These are phyloP conservation scores for Andrena camellia DNA, from an alignment of 2,888 invertebrate species.

Conservation along the genomic window DNA sequence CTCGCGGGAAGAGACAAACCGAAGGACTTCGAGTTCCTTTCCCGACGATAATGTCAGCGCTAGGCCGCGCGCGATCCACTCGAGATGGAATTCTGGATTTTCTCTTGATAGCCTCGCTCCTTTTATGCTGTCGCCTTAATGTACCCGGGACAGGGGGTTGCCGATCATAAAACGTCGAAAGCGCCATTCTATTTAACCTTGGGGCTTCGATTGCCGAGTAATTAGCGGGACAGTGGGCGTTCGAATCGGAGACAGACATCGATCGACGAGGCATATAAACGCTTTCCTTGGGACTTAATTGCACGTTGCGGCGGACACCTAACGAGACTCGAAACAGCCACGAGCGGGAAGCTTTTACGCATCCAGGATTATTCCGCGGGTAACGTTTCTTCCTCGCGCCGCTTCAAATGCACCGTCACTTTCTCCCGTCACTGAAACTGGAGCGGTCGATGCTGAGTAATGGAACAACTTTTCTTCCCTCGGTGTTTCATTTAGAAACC, in stretches of 20 bases:
- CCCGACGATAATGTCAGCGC: conserved; percentile 21
- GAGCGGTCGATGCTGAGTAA: conserved; percentile 1
- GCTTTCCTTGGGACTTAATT: conserved; percentile 31
- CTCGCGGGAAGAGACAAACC: conserved; percentile 8
- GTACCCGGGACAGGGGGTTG: neutral
- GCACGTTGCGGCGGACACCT: conserved; percentile 9
- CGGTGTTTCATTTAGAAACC: neutral
- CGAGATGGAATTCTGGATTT: conserved; percentile 10
- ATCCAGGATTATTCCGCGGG: neutral
- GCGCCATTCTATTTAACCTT: conserved; percentile 34
- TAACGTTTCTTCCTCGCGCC: neutral
- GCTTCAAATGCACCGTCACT: neutral
- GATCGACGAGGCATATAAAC: conserved; percentile 30
- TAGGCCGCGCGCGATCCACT: neutral
- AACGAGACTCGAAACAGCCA: conserved; percentile 2
- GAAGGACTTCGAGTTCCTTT: conserved; percentile 44
- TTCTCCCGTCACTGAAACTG: neutral
- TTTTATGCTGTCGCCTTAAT: neutral
- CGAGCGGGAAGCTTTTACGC: neutral
- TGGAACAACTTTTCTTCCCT: neutral
- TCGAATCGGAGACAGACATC: conserved; percentile 27
- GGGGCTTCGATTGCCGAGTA: conserved; percentile 25
- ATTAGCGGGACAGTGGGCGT: conserved; percentile 35
- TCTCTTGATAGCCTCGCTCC: neutral
- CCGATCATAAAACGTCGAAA: conserved; percentile 42